A percentile compares a stretch with the other conserved stretches of the same genome.
Conservation (phyloP, 2,113 vertebrate genomes). For the Xyrauchen texanus region DNA sequence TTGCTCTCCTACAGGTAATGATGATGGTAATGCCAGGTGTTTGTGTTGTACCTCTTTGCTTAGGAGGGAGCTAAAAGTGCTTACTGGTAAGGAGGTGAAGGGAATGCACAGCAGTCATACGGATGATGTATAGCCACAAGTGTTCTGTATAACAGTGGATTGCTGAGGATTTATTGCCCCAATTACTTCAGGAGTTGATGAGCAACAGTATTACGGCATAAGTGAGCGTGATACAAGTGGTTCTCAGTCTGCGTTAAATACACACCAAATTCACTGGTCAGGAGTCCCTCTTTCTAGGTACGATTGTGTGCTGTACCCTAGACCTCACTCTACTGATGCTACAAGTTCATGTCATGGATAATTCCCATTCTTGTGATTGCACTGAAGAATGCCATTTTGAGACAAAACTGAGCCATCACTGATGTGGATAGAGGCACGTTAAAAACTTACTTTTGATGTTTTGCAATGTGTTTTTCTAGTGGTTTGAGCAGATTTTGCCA, state of each 20-base stretch:
- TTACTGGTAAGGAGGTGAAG: conserved; percentile 32
- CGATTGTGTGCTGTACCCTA: neutral
- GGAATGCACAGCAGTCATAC: conserved; percentile 18
- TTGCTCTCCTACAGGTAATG: conserved; percentile 45
- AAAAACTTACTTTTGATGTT: no score
- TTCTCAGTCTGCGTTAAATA: conserved; percentile 28
- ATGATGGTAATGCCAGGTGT: conserved; percentile 27
- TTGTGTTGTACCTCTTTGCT: conserved; percentile 12
- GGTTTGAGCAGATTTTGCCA: no score
- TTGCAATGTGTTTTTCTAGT: no score
- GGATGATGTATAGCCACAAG: conserved; percentile 44
- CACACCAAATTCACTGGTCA: conserved; percentile 7
- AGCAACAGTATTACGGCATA: conserved; percentile 19
- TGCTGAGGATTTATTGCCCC: conserved; percentile 47
- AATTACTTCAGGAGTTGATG: conserved; percentile 47
- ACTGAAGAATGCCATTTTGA: no score
- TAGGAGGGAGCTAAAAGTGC: conserved; percentile 42
- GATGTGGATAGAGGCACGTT: no score
- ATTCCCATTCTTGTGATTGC: neutral
- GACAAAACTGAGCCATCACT: no score
- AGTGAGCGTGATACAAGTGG: conserved; percentile 26
- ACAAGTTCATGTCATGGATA: neutral
- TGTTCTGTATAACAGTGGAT: conserved; percentile 17
- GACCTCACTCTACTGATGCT: conserved; percentile 37
- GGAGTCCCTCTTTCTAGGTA: neutral